A percentile compares a stretch with the other conserved stretches of the same genome.
Evolutionary conservation across 2,113 vertebrate genomes (phyloP).

Genomic region (Artemisiospiza belli): DNA sequence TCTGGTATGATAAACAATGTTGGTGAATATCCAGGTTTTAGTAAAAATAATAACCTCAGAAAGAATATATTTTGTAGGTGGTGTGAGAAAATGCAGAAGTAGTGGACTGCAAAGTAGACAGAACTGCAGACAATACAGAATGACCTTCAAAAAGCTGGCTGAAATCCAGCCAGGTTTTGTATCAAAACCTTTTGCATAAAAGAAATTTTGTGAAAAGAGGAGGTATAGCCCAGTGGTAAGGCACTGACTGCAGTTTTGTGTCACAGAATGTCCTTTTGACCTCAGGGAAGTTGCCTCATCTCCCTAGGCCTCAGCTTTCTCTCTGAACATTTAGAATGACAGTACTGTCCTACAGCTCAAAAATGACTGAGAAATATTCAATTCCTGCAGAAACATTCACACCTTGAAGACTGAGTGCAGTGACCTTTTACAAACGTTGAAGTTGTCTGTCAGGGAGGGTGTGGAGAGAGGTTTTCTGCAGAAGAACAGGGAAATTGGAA

Average conservation of each 20-base stretch:
- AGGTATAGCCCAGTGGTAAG: background rate
- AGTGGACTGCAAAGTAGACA: background rate
- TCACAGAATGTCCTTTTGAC: background rate
- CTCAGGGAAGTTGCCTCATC: background rate
- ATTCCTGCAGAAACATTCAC: background rate
- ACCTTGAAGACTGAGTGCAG: constrained; percentile 18
- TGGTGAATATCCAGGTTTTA: background rate
- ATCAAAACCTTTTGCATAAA: constrained; percentile 17
- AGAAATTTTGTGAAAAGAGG: background rate
- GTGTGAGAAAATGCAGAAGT: background rate
- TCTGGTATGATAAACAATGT: background rate
- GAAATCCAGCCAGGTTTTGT: constrained; percentile 1
- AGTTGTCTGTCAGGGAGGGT: background rate
- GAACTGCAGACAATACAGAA: constrained; percentile 19
- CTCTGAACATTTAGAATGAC: background rate
- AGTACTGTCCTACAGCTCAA: background rate
- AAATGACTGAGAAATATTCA: constrained; percentile 42
- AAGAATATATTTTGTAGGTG: background rate
- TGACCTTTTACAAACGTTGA: background rate
- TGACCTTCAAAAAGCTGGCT: constrained; percentile 3
- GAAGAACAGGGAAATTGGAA: background rate
- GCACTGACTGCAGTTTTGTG: background rate
- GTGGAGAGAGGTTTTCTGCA: background rate
- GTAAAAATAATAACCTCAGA: background rate
- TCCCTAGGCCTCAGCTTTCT: background rate